Evolutionary conservation across 2,888 invertebrate species (phyloP), one percentile per base, ranked within the genome.

Genomic region (Ernsta delagoae): DNA sequence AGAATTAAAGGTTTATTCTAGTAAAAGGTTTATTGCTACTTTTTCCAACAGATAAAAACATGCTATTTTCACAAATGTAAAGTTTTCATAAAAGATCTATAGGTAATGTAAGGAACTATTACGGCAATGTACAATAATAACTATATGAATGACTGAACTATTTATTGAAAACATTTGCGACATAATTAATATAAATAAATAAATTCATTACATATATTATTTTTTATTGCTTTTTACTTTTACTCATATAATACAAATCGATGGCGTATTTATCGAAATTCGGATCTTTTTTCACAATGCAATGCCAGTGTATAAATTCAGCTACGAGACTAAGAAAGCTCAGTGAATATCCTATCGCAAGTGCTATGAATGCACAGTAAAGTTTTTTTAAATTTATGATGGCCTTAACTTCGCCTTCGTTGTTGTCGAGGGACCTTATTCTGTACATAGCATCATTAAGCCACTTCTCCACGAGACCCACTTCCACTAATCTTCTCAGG

Each of bases 391-490:
- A 90, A 85, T 96, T 96, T 94, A 97, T 96, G 11, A 97, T 81
- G 4, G 97, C 97, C 83, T 96, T 97, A n/a, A 94, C 87, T 66
- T 95, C 94, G 0, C 94, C 90, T 57, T 94, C 92, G 78, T 95
- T 95, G 0, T 91, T 89, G 70, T 94, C 95, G 59, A 94, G 84
- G 2, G 95, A 92, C 63, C 89, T 83, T 62, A 94, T 90, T 66
- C 94, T 92, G 61, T 95, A 88, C 93, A 96, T 96, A 0, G 95
- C 96, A 82, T 97, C 97, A 70, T 95, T 95, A 1, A 97, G 83
- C 97, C 97, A 97, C 82, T 97, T 97, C 70, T 95, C 92, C 0
- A 97, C 94, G 5, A 98, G 75, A 1, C 97, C 97, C 0, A 95
- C 96, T 90, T 98, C 97, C 0, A 96, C 93, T 8, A 97, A 93